Evolutionary conservation across 2,888 invertebrate genomes (phyloP).

Genomic region (Ditula angustiorana): DNA sequence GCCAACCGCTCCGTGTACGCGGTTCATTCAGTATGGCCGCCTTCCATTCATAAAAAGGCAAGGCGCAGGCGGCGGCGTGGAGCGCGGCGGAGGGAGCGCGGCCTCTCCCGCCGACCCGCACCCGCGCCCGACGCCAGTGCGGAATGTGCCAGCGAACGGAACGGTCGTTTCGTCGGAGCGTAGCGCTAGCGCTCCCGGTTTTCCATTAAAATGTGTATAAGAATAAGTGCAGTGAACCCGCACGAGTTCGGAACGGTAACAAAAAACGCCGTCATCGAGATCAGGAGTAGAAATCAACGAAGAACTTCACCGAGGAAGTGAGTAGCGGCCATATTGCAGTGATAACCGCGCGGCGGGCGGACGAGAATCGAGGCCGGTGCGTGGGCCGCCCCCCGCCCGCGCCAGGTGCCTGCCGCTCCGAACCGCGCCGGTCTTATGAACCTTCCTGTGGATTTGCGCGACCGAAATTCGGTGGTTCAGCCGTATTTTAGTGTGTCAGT

Average conservation of each 20-base stretch:
- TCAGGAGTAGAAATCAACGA: conserved; percentile 85
- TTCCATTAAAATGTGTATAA: conserved; percentile 86
- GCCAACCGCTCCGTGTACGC: conserved; percentile 86
- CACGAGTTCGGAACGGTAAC: conserved; percentile 85
- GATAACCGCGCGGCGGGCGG: conserved; percentile 86
- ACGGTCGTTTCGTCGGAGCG: conserved; percentile 87
- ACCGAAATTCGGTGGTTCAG: conserved; percentile 81
- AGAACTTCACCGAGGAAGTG: conserved; percentile 86
- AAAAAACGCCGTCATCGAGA: conserved; percentile 84
- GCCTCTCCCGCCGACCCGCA: conserved; percentile 81
- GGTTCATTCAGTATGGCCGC: conserved; percentile 90
- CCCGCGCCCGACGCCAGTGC: conserved; percentile 83
- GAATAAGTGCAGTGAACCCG: conserved; percentile 85
- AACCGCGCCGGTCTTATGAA: conserved; percentile 87
- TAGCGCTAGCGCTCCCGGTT: conserved; percentile 85
- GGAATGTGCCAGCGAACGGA: conserved; percentile 85
- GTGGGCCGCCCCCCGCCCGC: conserved; percentile 85
- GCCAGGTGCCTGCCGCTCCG: conserved; percentile 84
- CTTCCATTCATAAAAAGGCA: conserved; percentile 90
- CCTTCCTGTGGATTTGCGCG: conserved; percentile 86
- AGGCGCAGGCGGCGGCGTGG: conserved; percentile 76
- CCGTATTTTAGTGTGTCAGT: conserved; percentile 79
- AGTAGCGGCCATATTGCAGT: conserved; percentile 86
- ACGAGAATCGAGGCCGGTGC: conserved; percentile 86
- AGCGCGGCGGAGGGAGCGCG: conserved; percentile 81